Percentiles rank a stretch among this genome's conserved stretches.
Conservation (phyloP, 2,797 vertebrate genomes). For the Buphagus erythrorhynchus region DNA sequence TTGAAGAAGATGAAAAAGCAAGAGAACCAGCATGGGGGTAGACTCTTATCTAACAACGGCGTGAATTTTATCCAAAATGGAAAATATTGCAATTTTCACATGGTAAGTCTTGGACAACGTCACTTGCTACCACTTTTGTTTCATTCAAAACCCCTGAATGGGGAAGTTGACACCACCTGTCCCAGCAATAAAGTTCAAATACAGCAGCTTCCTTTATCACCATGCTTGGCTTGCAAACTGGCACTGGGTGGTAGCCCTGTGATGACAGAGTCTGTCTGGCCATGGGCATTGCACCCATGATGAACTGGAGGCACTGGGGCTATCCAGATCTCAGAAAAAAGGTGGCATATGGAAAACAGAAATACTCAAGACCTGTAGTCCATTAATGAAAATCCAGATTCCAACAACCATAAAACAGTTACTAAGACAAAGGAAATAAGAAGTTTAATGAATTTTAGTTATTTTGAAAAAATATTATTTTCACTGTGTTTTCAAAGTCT, state of each 20-base stretch:
- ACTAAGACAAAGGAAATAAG: neutral
- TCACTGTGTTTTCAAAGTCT: neutral
- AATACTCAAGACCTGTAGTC: neutral
- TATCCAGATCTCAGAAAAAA: neutral
- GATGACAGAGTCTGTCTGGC: neutral
- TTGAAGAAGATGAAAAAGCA: neutral
- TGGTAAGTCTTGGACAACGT: neutral
- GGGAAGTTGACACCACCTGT: neutral
- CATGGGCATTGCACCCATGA: accelerated
- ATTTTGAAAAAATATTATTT: neutral
- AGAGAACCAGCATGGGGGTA: neutral
- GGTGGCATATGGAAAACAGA: neutral
- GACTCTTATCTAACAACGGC: accelerated
- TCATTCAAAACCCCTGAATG: neutral
- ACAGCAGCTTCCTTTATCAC: neutral
- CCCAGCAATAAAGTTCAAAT: neutral
- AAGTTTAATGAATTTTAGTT: neutral
- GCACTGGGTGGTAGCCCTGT: neutral
- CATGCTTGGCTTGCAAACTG: accelerated
- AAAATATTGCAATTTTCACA: neutral
- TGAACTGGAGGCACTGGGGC: accelerated
- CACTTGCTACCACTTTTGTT: neutral
- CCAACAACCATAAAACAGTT: neutral
- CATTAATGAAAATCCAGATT: neutral
- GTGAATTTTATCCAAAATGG: neutral